A percentile compares a stretch with the other conserved stretches of the same genome.
Evolutionary conservation across 2,113 vertebrate species (phyloP).

Genomic region (Colossoma macropomum): DNA sequence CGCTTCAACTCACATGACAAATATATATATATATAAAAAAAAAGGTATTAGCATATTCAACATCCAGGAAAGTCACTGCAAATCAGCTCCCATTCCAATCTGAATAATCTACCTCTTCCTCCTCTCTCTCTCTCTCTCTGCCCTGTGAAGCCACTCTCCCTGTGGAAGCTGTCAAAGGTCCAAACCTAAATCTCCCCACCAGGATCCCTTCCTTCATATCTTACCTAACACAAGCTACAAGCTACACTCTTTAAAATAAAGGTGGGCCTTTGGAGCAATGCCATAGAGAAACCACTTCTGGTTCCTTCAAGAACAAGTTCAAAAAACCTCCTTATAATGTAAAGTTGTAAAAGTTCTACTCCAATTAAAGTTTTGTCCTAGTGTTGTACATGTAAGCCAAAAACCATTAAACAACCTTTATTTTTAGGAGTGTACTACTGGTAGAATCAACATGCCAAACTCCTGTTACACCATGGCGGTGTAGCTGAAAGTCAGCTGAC

Average conservation of each 20-base stretch:
- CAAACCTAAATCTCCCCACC: neutral
- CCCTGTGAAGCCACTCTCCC: neutral
- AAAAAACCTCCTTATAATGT: too few species aligned
- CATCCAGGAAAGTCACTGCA: constrained; percentile 51
- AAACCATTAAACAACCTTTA: neutral
- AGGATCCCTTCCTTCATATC: neutral
- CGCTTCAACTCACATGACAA: neutral
- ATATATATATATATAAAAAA: constrained; percentile 7
- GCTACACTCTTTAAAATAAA: neutral
- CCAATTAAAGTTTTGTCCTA: neutral
- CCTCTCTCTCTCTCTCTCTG: neutral
- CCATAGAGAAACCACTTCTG: neutral
- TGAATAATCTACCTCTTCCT: too few species aligned
- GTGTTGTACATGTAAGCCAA: neutral
- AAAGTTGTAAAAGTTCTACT: neutral
- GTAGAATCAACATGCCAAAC: neutral
- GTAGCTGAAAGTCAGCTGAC: neutral
- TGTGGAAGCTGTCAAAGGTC: neutral
- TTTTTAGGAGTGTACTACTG: neutral
- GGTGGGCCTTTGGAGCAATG: neutral
- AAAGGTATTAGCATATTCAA: constrained; percentile 65
- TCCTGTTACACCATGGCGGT: neutral
- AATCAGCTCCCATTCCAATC: neutral
- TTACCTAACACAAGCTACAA: neutral
- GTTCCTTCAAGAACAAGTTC: neutral